Evolutionary conservation across 1,140 invertebrate species (phyloP).

Genomic region (Globodera rostochiensis): DNA sequence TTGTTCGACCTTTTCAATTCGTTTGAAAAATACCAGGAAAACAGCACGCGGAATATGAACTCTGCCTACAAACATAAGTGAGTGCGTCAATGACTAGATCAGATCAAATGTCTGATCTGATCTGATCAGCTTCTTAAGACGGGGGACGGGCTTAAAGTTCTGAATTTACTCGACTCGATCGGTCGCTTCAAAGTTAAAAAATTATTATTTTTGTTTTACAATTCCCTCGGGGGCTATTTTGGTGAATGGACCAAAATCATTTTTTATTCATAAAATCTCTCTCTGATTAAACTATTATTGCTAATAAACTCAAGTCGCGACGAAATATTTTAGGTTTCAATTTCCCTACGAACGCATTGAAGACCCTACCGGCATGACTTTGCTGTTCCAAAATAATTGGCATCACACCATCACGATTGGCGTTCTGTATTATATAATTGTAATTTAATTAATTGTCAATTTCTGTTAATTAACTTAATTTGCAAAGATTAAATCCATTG

Average conservation of each 20-base stretch:
- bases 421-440: slow-evolving; percentile 57
- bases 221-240: too few relatives aligned
- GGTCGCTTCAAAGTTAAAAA: too few relatives aligned
- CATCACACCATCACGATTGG: slow-evolving; percentile 62
- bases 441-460: neutral
- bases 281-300: too few relatives aligned
- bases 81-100: neutral
- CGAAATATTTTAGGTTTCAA: slow-evolving; percentile 41
- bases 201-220: too few relatives aligned
- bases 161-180: too few relatives aligned
- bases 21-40: slow-evolving; percentile 54
- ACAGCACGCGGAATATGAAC: slow-evolving; percentile 44
- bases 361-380: slow-evolving; percentile 51
- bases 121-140: too few relatives aligned
- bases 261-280: neutral
- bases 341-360: slow-evolving; percentile 42
- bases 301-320: too few relatives aligned
- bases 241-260: slow-evolving; percentile 26
- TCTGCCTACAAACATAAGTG: slow-evolving; percentile 56
- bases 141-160: too few relatives aligned
- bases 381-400: slow-evolving; percentile 61
- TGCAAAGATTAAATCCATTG: slow-evolving; percentile 39
- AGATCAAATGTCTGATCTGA: too few relatives aligned
- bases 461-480: neutral
- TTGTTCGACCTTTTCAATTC: slow-evolving; percentile 36